Conservation (phyloP, 2,888 invertebrate genomes). For the Abrostola tripartita region DNA sequence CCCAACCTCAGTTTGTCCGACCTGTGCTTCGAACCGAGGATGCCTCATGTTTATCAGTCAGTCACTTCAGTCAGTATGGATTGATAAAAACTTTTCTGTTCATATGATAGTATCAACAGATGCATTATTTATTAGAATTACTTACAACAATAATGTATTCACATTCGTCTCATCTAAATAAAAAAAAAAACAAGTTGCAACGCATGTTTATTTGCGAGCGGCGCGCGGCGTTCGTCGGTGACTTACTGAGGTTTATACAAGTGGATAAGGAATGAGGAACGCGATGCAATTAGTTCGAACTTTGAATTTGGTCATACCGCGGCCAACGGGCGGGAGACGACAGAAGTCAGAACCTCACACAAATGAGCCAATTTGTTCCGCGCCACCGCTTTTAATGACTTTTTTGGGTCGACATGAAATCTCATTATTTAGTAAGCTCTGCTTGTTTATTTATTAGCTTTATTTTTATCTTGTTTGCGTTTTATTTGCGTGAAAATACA, state of each 20-base stretch:
- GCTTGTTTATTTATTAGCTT: constrained; percentile 58
- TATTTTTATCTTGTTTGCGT: constrained; percentile 51
- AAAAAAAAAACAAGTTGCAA: constrained; percentile 17
- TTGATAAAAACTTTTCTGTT: no score
- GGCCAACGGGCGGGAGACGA: constrained; percentile 34
- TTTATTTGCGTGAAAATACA: constrained; percentile 34
- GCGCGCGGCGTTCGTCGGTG: constrained; percentile 20
- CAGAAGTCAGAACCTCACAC: constrained; percentile 43
- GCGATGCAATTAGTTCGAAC: constrained; percentile 62
- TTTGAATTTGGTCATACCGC: constrained; percentile 59
- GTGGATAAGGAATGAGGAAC: constrained; percentile 54
- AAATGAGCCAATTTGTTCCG: constrained; percentile 71
- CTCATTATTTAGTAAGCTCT: constrained; percentile 62
- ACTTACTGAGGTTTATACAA: constrained; percentile 55
- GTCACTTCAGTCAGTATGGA: no score
- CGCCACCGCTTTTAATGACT: constrained; percentile 65
- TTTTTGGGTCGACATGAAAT: constrained; percentile 63
- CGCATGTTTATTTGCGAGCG: constrained; percentile 5
- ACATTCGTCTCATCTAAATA: no score
- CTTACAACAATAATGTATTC: no score
- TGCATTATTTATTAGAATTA: no score
- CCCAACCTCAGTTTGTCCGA: no score
- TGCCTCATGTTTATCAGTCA: no score
- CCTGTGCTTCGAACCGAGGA: no score
- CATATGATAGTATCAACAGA: no score